These are phyloP conservation scores for Microplitis demolitor DNA, from an alignment of 1,140 invertebrate genomes.

Conservation along the genomic window DNA sequence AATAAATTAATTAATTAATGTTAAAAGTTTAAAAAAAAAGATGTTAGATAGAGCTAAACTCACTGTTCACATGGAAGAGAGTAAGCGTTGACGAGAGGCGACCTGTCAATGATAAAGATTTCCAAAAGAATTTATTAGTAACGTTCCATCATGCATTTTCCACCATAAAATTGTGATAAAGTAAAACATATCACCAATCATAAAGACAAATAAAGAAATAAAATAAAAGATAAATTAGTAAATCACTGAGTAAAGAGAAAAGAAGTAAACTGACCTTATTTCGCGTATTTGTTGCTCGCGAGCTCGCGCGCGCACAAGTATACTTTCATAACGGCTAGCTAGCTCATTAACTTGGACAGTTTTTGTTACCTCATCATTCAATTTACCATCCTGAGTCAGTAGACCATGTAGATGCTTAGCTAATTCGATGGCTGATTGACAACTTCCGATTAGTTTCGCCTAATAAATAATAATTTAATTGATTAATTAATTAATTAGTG, in stretches of 20 bases:
- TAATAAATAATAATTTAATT: slow-evolving; percentile 36
- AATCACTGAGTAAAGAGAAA: not conserved
- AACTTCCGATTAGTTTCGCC: slow-evolving; percentile 71
- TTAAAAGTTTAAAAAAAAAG: not conserved
- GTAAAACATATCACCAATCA: too few relatives aligned
- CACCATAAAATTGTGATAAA: not conserved
- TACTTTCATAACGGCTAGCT: slow-evolving; percentile 69
- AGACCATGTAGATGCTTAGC: slow-evolving; percentile 78
- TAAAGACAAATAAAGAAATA: too few relatives aligned
- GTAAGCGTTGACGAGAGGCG: slow-evolving; percentile 66
- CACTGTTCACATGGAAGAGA: slow-evolving; percentile 72
- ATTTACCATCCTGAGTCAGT: slow-evolving; percentile 74
- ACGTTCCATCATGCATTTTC: not conserved
- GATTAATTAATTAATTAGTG: not conserved
- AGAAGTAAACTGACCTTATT: slow-evolving; percentile 64
- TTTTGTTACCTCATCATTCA: slow-evolving; percentile 69
- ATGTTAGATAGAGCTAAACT: slow-evolving; percentile 53
- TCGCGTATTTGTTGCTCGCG: slow-evolving; percentile 76
- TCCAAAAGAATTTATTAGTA: slow-evolving; percentile 36
- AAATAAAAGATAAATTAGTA: not conserved
- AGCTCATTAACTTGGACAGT: slow-evolving; percentile 70
- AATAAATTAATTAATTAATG: too few relatives aligned
- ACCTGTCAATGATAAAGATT: slow-evolving; percentile 60
- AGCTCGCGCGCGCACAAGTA: slow-evolving; percentile 73
- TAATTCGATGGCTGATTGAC: slow-evolving; percentile 76